Percentiles rank a stretch among this genome's conserved stretches.
Conservation (phyloP, 2,797 vertebrate genomes). For the Peromyscus aztecus region DNA sequence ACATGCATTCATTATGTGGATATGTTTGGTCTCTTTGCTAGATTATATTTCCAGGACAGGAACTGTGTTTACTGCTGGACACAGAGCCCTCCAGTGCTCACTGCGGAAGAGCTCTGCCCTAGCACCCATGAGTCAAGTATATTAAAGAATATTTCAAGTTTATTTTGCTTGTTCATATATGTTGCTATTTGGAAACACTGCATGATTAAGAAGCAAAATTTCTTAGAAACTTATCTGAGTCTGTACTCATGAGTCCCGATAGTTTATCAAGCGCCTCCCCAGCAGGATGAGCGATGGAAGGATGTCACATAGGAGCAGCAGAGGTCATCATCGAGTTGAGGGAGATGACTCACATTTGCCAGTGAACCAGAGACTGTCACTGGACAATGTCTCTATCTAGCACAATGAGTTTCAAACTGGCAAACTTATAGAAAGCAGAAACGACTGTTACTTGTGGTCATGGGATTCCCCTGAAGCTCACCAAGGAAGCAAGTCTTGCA, state of each 20-base stretch:
- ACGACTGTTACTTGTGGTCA: not conserved
- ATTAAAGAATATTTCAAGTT: not conserved
- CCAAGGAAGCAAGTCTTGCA: constrained; percentile 99
- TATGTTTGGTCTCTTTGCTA: not conserved
- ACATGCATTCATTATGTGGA: not conserved
- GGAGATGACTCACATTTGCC: not conserved
- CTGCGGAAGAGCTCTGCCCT: not conserved
- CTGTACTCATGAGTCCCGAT: not conserved
- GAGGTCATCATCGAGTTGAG: not conserved
- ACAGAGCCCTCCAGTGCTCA: not conserved
- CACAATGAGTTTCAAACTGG: not conserved
- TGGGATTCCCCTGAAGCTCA: constrained; percentile 82
- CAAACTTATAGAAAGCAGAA: not conserved
- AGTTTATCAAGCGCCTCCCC: not conserved
- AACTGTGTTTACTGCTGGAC: not conserved
- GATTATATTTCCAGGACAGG: not conserved
- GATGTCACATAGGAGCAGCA: not conserved
- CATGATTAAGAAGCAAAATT: constrained; percentile 35
- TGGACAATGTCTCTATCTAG: not conserved
- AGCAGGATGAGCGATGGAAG: not conserved
- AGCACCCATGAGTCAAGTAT: not conserved
- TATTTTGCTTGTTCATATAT: not conserved
- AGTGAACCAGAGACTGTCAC: not conserved
- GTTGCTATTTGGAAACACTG: constrained; percentile 26
- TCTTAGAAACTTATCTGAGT: not conserved